Evolutionary conservation across 2,797 vertebrate species (phyloP), one percentile per base, ranked within the genome.

Genomic region (Tamandua tetradactyla): DNA sequence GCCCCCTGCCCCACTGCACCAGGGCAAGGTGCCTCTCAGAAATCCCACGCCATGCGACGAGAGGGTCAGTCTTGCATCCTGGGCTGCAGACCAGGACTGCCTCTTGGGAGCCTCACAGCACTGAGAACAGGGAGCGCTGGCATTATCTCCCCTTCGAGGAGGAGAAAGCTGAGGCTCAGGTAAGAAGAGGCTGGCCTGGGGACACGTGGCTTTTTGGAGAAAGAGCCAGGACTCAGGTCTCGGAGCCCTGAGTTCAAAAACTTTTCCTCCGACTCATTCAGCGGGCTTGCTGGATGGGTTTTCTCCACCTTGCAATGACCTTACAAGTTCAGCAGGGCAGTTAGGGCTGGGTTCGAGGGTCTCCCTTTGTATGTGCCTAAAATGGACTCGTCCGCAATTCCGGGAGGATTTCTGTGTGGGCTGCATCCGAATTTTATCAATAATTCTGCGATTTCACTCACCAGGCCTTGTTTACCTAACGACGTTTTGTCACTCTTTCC

Each of bases 31-130:
- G 30, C 18, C 84, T 47, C 42, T 37, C 7, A 12, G 0, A 3
- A 25, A 1, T 12, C 18, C n/a, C 7, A 7, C 52, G 17, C 42
- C 7, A 0, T 3, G 7, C 42, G 62, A 5, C 3, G 22, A 7
- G 15, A 1, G 15, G 3, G 61, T 17, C 37, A 12, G 9, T 5
- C 10, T n/a, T 20, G 47, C 44, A 0, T 20, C 4, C 1, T 4
- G 66, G 61, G 32, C 61, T 20, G 52, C 7, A 0, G 30, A 69
- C 71, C 9, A 69, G 25, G 14, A 17, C 20, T 11, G 10, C 49
- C 40, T 32, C 3, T 0, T 1, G 30, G 44, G 47, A 23, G 44
- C 66, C 49, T 22, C 27, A 2, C 11, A 5, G 30, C 23, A 2
- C 47, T 9, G 1, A 14, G 47, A 30, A 76, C 75, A 64, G 10